These are phyloP conservation scores for Amphipyra tragopoginis DNA, from an alignment of 2,888 invertebrate genomes.

Conservation along the genomic window DNA sequence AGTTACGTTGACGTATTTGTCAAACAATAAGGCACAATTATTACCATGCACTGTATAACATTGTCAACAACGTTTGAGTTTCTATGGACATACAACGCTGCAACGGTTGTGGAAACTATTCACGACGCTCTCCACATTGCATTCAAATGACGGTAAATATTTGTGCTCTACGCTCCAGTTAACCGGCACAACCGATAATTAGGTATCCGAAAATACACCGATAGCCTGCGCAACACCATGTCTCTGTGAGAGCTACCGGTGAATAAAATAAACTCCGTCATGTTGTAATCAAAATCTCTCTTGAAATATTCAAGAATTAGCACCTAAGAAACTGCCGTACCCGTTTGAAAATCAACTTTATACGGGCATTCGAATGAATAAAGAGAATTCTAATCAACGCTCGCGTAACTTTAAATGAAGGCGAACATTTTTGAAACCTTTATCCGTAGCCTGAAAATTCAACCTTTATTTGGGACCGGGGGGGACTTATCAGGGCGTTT, in stretches of 20 bases:
- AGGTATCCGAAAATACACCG: constrained; percentile 52
- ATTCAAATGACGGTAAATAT: constrained; percentile 58
- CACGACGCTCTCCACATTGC: constrained; percentile 51
- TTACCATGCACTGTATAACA: constrained; percentile 21
- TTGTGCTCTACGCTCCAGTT: constrained; percentile 52
- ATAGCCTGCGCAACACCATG: constrained; percentile 21
- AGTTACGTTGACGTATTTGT: constrained; percentile 10
- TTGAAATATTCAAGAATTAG: constrained; percentile 36
- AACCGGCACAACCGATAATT: constrained; percentile 52
- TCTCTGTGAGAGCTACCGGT: constrained; percentile 5
- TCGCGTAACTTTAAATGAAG: constrained; percentile 78
- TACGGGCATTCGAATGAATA: constrained; percentile 66
- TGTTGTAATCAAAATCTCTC: constrained; percentile 32
- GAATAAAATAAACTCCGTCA: constrained; percentile 24
- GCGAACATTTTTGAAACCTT: constrained; percentile 79
- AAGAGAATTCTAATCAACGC: constrained; percentile 77
- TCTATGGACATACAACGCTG: constrained; percentile 28
- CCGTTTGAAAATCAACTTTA: constrained; percentile 64
- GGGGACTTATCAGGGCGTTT: constrained; percentile 83
- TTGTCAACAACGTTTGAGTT: constrained; percentile 38
- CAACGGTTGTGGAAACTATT: constrained; percentile 47
- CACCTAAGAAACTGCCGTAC: constrained; percentile 45
- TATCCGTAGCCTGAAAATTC: constrained; percentile 72
- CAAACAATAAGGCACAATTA: constrained; percentile 22
- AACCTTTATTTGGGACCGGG: constrained; percentile 77